Evolutionary conservation across 2,888 invertebrate genomes (phyloP).

Genomic region (Xanthostigma xanthostigma): DNA sequence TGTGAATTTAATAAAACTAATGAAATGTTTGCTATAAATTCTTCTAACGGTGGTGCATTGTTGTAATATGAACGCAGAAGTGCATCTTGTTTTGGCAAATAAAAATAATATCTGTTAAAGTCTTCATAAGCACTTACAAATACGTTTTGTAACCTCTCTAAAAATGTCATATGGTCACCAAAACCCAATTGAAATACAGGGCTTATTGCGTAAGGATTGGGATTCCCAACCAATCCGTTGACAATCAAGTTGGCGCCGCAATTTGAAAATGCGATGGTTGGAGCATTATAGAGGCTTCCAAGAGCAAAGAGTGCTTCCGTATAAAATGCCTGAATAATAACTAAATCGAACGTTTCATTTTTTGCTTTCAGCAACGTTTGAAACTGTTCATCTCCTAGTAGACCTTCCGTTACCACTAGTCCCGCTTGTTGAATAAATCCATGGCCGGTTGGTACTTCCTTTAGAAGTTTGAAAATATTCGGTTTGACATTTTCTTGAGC

Average conservation of each 20-base stretch:
- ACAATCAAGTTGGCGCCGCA: conserved; percentile 17
- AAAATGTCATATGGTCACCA: conserved; percentile 22
- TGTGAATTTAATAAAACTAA: conserved; percentile 16
- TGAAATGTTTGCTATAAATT: conserved; percentile 11
- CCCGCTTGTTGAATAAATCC: too few species aligned
- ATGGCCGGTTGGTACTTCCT: too few species aligned
- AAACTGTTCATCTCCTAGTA: too few species aligned
- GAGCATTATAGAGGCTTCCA: conserved; percentile 22
- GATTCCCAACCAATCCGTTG: conserved; percentile 19
- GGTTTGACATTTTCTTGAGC: too few species aligned
- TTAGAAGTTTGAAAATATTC: too few species aligned
- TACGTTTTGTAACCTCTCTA: conserved; percentile 20
- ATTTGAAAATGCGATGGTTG: conserved; percentile 21
- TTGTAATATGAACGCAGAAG: conserved; percentile 13
- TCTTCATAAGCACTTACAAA: conserved; percentile 6
- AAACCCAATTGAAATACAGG: conserved; percentile 17
- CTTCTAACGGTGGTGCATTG: conserved; percentile 10
- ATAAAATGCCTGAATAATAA: conserved; percentile 21
- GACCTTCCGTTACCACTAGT: too few species aligned
- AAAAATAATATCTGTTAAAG: conserved; percentile 4
- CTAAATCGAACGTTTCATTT: conserved; percentile 14
- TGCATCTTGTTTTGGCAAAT: conserved; percentile 8
- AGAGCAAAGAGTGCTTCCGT: conserved; percentile 23
- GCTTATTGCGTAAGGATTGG: conserved; percentile 22
- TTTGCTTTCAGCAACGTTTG: background rate